These are phyloP conservation scores for Fringilla coelebs DNA, from an alignment of 2,797 vertebrate species.

Conservation along the genomic window DNA sequence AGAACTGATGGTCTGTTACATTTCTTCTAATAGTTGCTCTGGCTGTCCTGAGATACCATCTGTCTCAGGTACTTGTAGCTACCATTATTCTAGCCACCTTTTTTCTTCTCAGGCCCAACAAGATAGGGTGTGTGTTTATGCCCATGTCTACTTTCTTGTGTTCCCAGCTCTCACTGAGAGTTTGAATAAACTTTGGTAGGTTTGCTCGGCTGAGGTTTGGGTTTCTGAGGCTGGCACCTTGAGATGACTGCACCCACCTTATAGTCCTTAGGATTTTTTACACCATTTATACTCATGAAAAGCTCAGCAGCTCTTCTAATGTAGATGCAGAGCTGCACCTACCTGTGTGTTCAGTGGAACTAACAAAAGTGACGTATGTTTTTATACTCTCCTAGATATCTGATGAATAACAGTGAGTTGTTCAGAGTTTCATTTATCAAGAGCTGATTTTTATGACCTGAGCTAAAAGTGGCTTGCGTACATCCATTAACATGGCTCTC, in stretches of 20 bases:
- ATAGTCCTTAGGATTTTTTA: neutral
- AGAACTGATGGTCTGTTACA: neutral
- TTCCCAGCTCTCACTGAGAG: rapidly evolving
- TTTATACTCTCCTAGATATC: neutral
- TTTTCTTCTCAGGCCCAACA: neutral
- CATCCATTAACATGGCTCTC: neutral
- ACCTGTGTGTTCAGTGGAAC: neutral
- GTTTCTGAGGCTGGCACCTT: neutral
- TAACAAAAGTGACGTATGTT: neutral
- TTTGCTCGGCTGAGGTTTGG: neutral
- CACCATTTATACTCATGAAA: neutral
- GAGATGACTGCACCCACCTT: neutral
- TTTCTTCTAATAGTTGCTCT: neutral
- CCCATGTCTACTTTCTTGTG: neutral
- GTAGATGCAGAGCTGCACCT: neutral
- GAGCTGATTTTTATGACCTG: rapidly evolving
- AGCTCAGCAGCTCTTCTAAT: neutral
- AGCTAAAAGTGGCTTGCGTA: neutral
- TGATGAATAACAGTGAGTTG: neutral
- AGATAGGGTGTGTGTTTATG: neutral
- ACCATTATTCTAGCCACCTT: neutral
- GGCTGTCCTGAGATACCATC: neutral
- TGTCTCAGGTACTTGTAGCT: neutral
- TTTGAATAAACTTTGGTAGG: neutral
- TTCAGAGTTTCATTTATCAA: neutral